These are phyloP conservation scores for Poecile atricapillus DNA, from an alignment of 2,113 vertebrate species.

Conservation along the genomic window DNA sequence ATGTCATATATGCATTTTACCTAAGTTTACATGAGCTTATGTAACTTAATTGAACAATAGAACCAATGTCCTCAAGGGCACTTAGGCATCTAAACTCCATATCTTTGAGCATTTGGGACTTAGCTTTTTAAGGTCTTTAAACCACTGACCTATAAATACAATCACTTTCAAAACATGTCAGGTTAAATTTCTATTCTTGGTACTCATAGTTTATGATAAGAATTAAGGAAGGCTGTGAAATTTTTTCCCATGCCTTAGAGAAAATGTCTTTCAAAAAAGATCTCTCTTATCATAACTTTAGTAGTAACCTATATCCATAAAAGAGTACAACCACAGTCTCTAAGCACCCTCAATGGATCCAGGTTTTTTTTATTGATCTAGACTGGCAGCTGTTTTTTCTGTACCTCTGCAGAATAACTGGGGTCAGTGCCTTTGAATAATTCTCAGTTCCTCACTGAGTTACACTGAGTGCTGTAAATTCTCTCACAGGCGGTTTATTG, in stretches of 20 bases:
- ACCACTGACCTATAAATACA: neutral
- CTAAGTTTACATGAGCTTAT: neutral
- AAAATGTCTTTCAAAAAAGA: neutral
- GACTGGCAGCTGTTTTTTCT: neutral
- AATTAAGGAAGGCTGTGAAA: neutral
- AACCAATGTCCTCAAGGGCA: neutral
- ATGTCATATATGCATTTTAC: neutral
- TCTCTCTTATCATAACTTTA: neutral
- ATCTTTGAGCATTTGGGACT: neutral
- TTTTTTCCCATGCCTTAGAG: neutral
- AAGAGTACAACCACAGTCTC: neutral
- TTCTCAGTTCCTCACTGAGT: neutral
- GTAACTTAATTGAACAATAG: neutral
- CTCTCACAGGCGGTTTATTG: neutral
- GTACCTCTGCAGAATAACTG: neutral
- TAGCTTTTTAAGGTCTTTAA: neutral
- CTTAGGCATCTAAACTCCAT: neutral
- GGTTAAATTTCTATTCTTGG: neutral
- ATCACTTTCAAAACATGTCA: neutral
- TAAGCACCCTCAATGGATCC: neutral
- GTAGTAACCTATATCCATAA: neutral
- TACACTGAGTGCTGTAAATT: neutral
- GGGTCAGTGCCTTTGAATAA: neutral
- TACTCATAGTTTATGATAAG: neutral
- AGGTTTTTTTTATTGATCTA: neutral